Evolutionary conservation across 2,113 vertebrate genomes (phyloP), one percentile per base, ranked within the genome.

Genomic region (Jacana jacana): DNA sequence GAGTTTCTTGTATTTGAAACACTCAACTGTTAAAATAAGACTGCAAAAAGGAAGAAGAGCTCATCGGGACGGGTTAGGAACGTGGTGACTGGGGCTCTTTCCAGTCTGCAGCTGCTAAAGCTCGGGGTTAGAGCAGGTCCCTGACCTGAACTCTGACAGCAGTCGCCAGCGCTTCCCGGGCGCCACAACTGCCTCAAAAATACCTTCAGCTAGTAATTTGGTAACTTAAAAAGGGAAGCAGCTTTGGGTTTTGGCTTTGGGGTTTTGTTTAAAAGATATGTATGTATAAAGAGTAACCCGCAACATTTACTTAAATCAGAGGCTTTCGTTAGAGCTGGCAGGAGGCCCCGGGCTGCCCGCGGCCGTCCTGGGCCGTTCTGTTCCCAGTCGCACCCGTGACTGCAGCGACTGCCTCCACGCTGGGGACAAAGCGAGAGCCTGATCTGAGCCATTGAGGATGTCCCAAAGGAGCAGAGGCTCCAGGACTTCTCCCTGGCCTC

Each of bases 261-360:
- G 23, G 10, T 5, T 61, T 81, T 66, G 8, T 33, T 66, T 15
- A 13, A 64, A 58, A 69, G n/a, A 44, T 44, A 44, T 37, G 65
- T 22, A 46, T 31, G 25, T 39, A 61, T 30, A 52, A 77, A 93
- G 44, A 88, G 51, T 35, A 89, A 91, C 81, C 42, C 20, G 20
- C 90, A 57, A 51, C 83, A 70, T 91, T 78, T 73, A 81, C 70
- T 94, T 91, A 89, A 81, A 87, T 76, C 73, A 72, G 58, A 91
- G 92, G 52, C 81, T 94, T 90, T 93, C 79, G 94, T 96, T 89
- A 82, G 1, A 92, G 69, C 7, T 92, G 95, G 85, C 82, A 68
- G 7, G 3, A n/a, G 81, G 90, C 65, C 88, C 71, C 72, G 20
- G 72, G 61, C 80, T 89, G 90, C 37, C 81, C 73, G 8, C 42